phyloP scores from a whole-genome alignment of 2,113 vertebrate genomes.

The Notechis scutatus region DNA sequence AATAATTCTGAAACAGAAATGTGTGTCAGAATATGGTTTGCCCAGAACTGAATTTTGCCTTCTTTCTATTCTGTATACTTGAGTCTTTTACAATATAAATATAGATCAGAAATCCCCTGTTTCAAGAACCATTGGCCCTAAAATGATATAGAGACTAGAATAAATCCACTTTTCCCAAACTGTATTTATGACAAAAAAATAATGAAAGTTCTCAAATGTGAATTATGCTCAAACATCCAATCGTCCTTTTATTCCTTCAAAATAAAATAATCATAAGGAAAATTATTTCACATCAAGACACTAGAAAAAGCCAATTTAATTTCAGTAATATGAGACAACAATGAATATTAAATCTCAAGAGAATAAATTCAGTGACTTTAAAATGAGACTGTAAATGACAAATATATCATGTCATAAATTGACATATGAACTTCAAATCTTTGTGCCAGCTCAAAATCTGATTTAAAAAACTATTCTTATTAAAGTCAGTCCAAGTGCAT shows the following conservation, averaged over 20 bases:
- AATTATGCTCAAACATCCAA: neutral
- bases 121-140: neutral
- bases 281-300: slow-evolving; percentile 25
- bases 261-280: slow-evolving; percentile 19
- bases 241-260: slow-evolving; percentile 8
- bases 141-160: neutral
- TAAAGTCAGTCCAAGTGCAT: slow-evolving; percentile 60
- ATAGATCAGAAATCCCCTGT: neutral
- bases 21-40: neutral
- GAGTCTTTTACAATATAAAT: neutral
- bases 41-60: neutral
- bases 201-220: neutral
- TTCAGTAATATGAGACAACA: slow-evolving; percentile 32
- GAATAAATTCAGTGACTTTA: slow-evolving; percentile 50
- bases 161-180: neutral
- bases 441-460: slow-evolving; percentile 55
- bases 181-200: neutral
- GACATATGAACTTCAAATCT: slow-evolving; percentile 58
- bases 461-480: slow-evolving; percentile 68
- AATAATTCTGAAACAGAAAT: neutral
- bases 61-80: neutral
- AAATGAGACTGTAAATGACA: slow-evolving; percentile 25
- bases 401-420: slow-evolving; percentile 52
- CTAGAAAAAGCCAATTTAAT: slow-evolving; percentile 43
- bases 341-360: slow-evolving; percentile 32